A percentile compares a stretch with the other conserved stretches of the same genome.
phyloP scores from a whole-genome alignment of 2,113 vertebrate species.

The Thermophis baileyi region DNA sequence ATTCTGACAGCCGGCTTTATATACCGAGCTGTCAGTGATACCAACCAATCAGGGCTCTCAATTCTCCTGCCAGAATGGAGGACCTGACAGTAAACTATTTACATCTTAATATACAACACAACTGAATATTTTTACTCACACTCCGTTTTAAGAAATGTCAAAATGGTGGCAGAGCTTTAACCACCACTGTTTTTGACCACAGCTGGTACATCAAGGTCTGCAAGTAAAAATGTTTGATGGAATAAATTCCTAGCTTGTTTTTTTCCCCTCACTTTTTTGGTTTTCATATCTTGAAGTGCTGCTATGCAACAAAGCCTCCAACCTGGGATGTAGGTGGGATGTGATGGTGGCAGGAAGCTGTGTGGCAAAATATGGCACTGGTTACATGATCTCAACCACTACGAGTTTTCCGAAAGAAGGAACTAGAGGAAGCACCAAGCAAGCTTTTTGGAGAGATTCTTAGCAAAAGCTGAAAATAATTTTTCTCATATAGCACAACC shows the following conservation, averaged over 20 bases:
- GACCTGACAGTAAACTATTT: too few species aligned
- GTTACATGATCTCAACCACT: neutral
- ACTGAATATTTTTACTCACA: slow-evolving; percentile 44
- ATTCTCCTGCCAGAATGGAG: too few species aligned
- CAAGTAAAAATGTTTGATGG: neutral
- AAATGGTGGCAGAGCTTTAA: neutral
- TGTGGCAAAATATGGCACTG: neutral
- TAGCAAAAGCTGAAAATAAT: neutral
- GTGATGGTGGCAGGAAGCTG: neutral
- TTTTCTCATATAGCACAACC: neutral
- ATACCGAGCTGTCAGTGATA: too few species aligned
- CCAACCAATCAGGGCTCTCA: too few species aligned
- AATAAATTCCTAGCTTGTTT: neutral
- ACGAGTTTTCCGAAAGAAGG: neutral
- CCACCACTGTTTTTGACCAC: slow-evolving; percentile 8
- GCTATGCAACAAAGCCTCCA: neutral
- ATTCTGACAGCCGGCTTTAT: too few species aligned
- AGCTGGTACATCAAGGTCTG: neutral
- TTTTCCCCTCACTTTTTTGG: neutral
- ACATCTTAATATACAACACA: too few species aligned
- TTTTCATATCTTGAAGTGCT: slow-evolving; percentile 47
- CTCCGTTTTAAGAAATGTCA: neutral
- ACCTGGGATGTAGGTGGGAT: neutral
- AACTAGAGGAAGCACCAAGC: neutral
- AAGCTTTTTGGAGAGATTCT: neutral